Percentiles rank a stretch among this genome's conserved stretches.
These are phyloP conservation scores for Dicyrtomina minuta DNA, from an alignment of 2,888 invertebrate species.

Conservation along the genomic window DNA sequence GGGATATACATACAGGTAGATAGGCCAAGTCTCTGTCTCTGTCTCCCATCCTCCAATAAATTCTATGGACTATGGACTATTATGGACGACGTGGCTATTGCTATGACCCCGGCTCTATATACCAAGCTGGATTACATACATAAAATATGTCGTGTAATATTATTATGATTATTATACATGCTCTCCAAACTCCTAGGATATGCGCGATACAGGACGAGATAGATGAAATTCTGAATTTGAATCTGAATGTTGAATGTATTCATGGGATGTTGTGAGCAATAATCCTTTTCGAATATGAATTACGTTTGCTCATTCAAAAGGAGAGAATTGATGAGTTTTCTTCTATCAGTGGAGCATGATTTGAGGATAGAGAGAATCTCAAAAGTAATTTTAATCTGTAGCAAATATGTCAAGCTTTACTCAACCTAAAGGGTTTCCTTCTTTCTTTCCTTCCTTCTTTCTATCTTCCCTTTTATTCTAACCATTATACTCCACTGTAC, in stretches of 20 bases:
- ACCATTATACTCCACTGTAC: not conserved
- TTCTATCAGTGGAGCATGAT: not conserved
- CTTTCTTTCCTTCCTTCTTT: no score
- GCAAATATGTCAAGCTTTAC: slow-evolving; percentile 15
- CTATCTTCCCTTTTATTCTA: no score
- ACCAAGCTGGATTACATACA: no score
- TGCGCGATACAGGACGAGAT: no score
- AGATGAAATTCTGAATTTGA: not conserved
- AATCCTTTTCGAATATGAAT: slow-evolving; percentile 33
- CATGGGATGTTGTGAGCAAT: slow-evolving; percentile 30
- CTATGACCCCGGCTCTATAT: no score
- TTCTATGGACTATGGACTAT: no score
- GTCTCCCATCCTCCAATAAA: no score
- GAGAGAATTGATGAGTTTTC: slow-evolving; percentile 16
- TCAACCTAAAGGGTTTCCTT: not conserved
- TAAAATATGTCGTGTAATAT: no score
- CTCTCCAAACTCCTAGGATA: no score
- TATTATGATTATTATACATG: no score
- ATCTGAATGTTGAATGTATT: slow-evolving; percentile 13
- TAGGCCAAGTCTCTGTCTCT: no score
- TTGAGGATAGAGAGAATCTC: not conserved
- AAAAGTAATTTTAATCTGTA: slow-evolving; percentile 20
- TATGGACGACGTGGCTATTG: no score
- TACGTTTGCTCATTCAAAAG: slow-evolving; percentile 27
- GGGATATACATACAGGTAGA: not conserved